Percentiles rank a stretch among this genome's conserved stretches.
Conservation (phyloP, 2,888 invertebrate genomes). For the Ochlodes sylvanus region DNA sequence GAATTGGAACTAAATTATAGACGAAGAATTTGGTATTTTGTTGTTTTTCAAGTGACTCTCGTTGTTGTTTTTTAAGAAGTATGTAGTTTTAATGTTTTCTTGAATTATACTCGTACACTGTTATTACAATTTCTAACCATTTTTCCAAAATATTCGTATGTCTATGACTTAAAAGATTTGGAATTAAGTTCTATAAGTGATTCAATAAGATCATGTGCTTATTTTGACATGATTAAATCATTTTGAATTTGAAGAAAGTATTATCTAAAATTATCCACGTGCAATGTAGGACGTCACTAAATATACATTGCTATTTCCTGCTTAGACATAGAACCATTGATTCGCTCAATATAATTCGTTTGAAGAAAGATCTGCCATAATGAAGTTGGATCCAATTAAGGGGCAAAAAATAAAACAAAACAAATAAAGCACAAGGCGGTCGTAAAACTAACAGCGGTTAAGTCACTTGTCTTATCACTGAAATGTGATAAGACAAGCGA, state of each 20-base stretch:
- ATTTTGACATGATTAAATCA: too few relatives aligned
- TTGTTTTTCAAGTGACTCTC: neutral
- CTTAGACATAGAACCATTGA: neutral
- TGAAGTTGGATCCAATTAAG: slow-evolving; percentile 19
- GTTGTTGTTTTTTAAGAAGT: neutral
- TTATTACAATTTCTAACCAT: too few relatives aligned
- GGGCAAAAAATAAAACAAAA: slow-evolving; percentile 18
- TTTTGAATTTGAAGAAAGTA: too few relatives aligned
- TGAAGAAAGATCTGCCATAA: slow-evolving; percentile 9
- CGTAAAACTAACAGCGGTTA: slow-evolving; percentile 26
- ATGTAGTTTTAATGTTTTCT: too few relatives aligned
- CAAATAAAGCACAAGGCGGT: slow-evolving; percentile 11
- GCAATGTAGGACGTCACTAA: neutral
- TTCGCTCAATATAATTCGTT: slow-evolving; percentile 17
- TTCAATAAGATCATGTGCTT: too few relatives aligned
- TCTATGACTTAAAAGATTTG: too few relatives aligned
- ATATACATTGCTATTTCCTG: neutral
- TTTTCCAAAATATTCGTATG: too few relatives aligned
- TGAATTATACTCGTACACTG: too few relatives aligned
- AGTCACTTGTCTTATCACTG: slow-evolving; percentile 2
- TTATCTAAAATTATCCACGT: neutral
- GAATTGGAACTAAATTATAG: slow-evolving; percentile 1
- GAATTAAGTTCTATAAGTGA: too few relatives aligned
- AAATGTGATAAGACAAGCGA: neutral
- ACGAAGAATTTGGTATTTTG: neutral